A percentile compares a stretch with the other conserved stretches of the same genome.
These are phyloP conservation scores for Thereuonema tuberculata DNA, from an alignment of 1,140 invertebrate genomes.

Conservation along the genomic window DNA sequence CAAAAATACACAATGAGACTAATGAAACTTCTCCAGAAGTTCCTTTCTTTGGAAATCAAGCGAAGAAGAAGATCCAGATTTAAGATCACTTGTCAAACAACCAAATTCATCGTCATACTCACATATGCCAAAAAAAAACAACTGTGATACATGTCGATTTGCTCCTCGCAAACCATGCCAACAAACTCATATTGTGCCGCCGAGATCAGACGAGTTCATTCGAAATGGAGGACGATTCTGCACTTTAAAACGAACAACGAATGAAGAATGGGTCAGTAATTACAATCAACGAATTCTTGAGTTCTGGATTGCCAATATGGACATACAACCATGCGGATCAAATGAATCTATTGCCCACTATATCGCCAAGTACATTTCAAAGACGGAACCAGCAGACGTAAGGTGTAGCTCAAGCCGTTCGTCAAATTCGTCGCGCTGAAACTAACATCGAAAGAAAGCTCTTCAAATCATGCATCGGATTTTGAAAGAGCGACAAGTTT, in stretches of 20 bases:
- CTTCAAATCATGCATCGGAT: too few relatives aligned
- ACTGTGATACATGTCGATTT: slow-evolving; percentile 11
- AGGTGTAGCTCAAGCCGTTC: too few relatives aligned
- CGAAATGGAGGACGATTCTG: slow-evolving; percentile 11
- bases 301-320: slow-evolving; percentile 26
- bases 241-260: slow-evolving; percentile 14
- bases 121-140: slow-evolving; percentile 10
- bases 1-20: too few relatives aligned
- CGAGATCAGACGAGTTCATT: slow-evolving; percentile 9
- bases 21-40: too few relatives aligned
- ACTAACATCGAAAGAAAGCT: too few relatives aligned
- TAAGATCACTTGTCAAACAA: too few relatives aligned
- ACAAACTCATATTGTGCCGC: slow-evolving; percentile 7
- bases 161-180: slow-evolving; percentile 7
- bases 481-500: too few relatives aligned
- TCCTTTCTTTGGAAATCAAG: not conserved
- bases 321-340: slow-evolving; percentile 27
- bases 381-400: too few relatives aligned
- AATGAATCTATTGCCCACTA: slow-evolving; percentile 27
- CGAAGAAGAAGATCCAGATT: not conserved
- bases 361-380: slow-evolving; percentile 33
- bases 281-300: slow-evolving; percentile 23
- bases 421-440: too few relatives aligned
- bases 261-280: slow-evolving; percentile 23
- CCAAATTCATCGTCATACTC: slow-evolving; percentile 12